Conservation (phyloP, 2,113 vertebrate genomes). For the Barbus barbus region DNA sequence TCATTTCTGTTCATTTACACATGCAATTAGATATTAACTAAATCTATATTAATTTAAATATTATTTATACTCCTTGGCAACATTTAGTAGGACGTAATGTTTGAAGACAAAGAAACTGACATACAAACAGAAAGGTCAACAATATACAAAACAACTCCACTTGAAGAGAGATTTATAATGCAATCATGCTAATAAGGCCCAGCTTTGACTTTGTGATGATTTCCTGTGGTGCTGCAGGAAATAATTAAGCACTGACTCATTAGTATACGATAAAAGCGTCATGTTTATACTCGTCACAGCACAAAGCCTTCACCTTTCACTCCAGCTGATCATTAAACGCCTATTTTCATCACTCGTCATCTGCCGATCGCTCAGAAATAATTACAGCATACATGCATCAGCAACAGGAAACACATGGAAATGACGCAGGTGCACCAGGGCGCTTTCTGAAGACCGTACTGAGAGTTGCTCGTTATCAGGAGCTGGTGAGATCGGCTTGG, state of each 20-base stretch:
- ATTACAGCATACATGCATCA: background rate
- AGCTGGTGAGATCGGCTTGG: background rate
- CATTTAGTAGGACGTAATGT: conserved; percentile 89
- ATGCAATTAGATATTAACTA: no score
- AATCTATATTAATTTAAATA: no score
- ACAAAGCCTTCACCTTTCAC: background rate
- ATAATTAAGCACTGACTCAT: conserved; percentile 6
- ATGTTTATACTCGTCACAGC: background rate
- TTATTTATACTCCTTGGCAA: conserved; percentile 85
- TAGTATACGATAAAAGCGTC: background rate
- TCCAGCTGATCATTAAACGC: background rate
- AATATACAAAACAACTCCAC: background rate
- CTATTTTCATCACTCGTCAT: background rate
- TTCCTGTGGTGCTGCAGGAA: background rate
- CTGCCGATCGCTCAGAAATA: background rate
- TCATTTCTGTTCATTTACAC: no score
- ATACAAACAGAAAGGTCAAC: background rate
- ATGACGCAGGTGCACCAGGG: background rate
- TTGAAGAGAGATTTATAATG: background rate
- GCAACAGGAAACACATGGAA: background rate
- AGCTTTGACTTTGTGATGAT: background rate
- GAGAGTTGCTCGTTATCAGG: background rate
- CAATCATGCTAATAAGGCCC: background rate
- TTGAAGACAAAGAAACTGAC: conserved; percentile 58
- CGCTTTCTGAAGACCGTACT: no score